Evolutionary conservation across 2,797 vertebrate genomes (phyloP).

Genomic region (Oryzias sinensis): DNA sequence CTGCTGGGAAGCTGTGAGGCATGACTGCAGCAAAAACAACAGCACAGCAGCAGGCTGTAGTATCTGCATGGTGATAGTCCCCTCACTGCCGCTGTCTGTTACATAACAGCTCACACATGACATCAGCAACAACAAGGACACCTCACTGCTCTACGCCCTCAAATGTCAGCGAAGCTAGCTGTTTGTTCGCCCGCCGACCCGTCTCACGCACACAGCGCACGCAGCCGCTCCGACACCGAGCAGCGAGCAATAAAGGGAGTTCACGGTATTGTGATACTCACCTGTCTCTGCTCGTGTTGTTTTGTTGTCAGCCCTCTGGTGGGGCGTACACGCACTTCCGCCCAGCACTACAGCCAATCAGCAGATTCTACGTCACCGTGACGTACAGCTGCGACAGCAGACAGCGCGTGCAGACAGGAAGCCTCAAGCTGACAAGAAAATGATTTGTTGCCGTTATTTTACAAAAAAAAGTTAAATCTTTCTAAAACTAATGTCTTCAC

Average conservation of each 20-base stretch:
- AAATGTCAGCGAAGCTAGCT: not conserved
- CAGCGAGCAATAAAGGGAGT: not conserved
- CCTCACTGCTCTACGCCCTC: not conserved
- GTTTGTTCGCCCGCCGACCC: not conserved
- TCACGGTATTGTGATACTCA: slow-evolving; percentile 63
- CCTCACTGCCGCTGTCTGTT: slow-evolving; percentile 45
- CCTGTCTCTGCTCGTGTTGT: slow-evolving; percentile 76
- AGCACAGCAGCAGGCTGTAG: slow-evolving; percentile 28
- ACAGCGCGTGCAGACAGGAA: slow-evolving; percentile 19
- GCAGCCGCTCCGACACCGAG: too few species aligned
- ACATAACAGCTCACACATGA: slow-evolving; percentile 66
- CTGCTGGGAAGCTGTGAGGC: slow-evolving; percentile 9
- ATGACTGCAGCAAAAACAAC: slow-evolving; percentile 32
- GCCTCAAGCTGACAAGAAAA: not conserved
- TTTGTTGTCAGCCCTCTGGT: slow-evolving; percentile 78
- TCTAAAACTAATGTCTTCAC: too few species aligned
- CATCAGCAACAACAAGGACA: slow-evolving; percentile 38
- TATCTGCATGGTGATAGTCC: slow-evolving; percentile 18
- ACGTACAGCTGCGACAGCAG: slow-evolving; percentile 18
- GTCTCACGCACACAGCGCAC: not conserved
- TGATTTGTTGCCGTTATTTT: too few species aligned
- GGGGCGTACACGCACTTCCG: slow-evolving; percentile 71
- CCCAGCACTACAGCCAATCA: slow-evolving; percentile 53
- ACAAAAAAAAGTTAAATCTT: too few species aligned
- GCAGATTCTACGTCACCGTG: slow-evolving; percentile 35